These are phyloP conservation scores for Entomobrya multifasciata DNA, from an alignment of 2,888 invertebrate species.

Conservation along the genomic window DNA sequence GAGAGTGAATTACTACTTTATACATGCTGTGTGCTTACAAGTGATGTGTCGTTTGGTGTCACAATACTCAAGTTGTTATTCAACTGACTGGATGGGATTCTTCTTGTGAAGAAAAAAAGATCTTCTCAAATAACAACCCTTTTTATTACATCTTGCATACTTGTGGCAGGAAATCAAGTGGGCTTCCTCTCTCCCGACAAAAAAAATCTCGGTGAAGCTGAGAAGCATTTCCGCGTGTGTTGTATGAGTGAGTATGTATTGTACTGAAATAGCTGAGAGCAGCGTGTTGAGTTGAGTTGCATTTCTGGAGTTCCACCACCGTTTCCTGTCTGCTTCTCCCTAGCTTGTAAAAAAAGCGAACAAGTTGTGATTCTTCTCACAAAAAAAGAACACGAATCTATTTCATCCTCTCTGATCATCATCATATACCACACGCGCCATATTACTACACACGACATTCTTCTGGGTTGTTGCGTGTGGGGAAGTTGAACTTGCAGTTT, in stretches of 20 bases:
- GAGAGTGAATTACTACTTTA: constrained; percentile 19
- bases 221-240: constrained; percentile 35
- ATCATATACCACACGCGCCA: not conserved
- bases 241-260: not conserved
- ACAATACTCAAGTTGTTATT: constrained; percentile 12
- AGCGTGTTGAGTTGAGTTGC: not conserved
- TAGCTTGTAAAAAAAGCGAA: not conserved
- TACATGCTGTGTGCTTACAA: too few species aligned
- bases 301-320: constrained; percentile 32
- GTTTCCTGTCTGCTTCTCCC: constrained; percentile 28
- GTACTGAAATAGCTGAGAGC: constrained; percentile 1
- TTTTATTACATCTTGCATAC: not conserved
- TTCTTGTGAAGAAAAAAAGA: not conserved
- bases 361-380: constrained; percentile 24
- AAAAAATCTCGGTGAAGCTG: not conserved
- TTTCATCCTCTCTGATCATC: not conserved
- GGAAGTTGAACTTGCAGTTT: not conserved
- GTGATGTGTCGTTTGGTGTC: constrained; percentile 23
- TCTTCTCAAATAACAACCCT: constrained; percentile 19
- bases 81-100: not conserved
- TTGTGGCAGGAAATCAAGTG: constrained; percentile 42
- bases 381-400: not conserved
- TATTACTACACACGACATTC: not conserved
- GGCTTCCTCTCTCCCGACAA: constrained; percentile 33
- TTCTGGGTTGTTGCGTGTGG: not conserved